Conservation (phyloP, 2,113 vertebrate species). For the Cyprinodon brontotheroides region DNA sequence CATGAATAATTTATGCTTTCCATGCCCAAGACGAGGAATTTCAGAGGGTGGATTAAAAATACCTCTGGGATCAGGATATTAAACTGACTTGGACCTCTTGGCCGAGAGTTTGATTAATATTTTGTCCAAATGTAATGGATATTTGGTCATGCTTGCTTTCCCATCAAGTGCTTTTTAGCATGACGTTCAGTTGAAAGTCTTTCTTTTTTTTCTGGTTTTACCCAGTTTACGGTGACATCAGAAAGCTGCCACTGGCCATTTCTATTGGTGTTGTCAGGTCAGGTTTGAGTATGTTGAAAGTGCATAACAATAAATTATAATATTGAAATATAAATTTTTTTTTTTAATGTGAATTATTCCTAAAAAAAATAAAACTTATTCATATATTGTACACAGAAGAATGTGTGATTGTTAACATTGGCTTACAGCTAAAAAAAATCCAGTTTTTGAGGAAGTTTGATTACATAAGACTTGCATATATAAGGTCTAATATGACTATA, state of each 20-base stretch:
- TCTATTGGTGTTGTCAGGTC: not conserved
- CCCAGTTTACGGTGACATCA: constrained; percentile 35
- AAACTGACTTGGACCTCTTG: constrained; percentile 69
- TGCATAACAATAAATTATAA: not conserved
- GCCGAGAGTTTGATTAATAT: constrained; percentile 66
- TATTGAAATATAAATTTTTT: not conserved
- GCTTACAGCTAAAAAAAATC: not conserved
- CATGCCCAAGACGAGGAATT: constrained; percentile 67
- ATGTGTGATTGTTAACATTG: not conserved
- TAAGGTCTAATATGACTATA: not conserved
- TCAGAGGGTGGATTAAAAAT: constrained; percentile 77
- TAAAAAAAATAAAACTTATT: not conserved
- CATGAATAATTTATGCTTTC: constrained; percentile 77
- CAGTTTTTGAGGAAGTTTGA: not conserved
- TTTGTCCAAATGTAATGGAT: constrained; percentile 68
- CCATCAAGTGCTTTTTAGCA: constrained; percentile 33
- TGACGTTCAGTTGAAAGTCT: constrained; percentile 51
- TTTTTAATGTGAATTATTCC: not conserved
- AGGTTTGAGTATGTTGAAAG: constrained; percentile 6
- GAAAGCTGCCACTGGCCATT: constrained; percentile 14
- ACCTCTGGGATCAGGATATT: constrained; percentile 73
- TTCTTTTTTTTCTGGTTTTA: constrained; percentile 26
- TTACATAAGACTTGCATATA: not conserved
- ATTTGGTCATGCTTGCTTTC: constrained; percentile 67
- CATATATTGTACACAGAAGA: too few species aligned